Evolutionary conservation across 2,888 invertebrate species (phyloP), one percentile per base, ranked within the genome.

Genomic region (Drosophila subquinaria): DNA sequence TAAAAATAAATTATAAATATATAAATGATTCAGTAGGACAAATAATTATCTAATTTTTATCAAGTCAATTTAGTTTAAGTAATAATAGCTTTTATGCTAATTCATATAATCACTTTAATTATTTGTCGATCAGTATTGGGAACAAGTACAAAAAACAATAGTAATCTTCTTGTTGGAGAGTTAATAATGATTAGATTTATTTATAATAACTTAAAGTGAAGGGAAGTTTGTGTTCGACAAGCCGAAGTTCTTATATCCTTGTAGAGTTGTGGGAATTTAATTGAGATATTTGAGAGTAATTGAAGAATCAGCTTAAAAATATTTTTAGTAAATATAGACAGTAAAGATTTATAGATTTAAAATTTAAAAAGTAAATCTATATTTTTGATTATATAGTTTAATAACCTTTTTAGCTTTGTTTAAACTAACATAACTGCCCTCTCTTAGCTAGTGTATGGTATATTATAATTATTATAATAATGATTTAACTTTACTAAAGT

Each of bases 401-500:
- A 0, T 23, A 23, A 23, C 3, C 23, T 23, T 20, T 20, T 20
- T 23, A 23, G 4, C 23, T 23, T 23, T 23, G 8, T 35, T 2
- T 23, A 5, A 9, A 4, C 15, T 47, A 61, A 42, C 43, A 48
- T 33, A 33, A 65, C 48, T 57, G 62, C 38, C 52, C 42, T 20
- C 17, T 9, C 4, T 15, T 40, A 1, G n/a, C 13, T 56, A 71
- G 77, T 27, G 69, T 62, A 69, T 65, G 23, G 23, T 23, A 53
- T 30, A 17, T 35, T 27, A 35, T 43, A 5, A 13, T 3, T 35
- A 62, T 51, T 33, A 20, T 10, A 23, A 69, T 59, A 33, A 20
- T 53, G 57, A 52, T 53, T 60, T n/a, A n/a, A n/a, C n/a, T 61
- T 65, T 48, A 42, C 48, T 52, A 65, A 63, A 71, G 66, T 86